Conservation (phyloP, 2,113 vertebrate species). For the Athene cunicularia region DNA sequence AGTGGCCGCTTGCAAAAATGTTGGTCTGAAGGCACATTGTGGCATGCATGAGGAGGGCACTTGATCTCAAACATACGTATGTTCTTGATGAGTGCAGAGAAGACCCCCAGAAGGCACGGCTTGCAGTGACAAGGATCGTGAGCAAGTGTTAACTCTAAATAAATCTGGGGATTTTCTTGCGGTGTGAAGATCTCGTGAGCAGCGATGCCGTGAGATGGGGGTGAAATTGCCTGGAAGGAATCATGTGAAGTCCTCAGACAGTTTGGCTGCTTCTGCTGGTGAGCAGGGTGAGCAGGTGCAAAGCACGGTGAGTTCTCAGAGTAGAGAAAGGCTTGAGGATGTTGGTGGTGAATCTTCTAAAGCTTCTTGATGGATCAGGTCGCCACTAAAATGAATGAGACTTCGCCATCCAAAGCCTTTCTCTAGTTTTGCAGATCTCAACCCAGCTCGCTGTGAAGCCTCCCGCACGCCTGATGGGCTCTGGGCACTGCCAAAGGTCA, state of each 20-base stretch:
- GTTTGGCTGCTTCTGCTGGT: not conserved
- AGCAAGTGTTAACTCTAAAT: not conserved
- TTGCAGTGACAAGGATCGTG: not conserved
- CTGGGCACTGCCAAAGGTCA: not conserved
- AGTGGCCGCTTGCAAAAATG: not conserved
- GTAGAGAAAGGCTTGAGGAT: not conserved
- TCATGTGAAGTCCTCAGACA: not conserved
- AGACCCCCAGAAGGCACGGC: not conserved
- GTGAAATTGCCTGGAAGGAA: not conserved
- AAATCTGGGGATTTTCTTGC: not conserved
- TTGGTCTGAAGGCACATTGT: not conserved
- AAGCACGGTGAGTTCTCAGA: not conserved
- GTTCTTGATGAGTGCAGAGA: not conserved
- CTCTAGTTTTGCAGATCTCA: not conserved
- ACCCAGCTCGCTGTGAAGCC: not conserved
- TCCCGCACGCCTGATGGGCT: not conserved
- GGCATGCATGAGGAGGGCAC: not conserved
- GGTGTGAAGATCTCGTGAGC: not conserved
- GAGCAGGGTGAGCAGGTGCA: not conserved
- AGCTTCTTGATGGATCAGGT: not conserved
- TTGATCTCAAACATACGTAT: not conserved
- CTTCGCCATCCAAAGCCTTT: not conserved
- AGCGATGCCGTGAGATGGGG: not conserved
- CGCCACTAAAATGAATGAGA: not conserved
- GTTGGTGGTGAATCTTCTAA: not conserved